Evolutionary conservation across 2,888 invertebrate genomes (phyloP).

Genomic region (Stegophylla sp.): DNA sequence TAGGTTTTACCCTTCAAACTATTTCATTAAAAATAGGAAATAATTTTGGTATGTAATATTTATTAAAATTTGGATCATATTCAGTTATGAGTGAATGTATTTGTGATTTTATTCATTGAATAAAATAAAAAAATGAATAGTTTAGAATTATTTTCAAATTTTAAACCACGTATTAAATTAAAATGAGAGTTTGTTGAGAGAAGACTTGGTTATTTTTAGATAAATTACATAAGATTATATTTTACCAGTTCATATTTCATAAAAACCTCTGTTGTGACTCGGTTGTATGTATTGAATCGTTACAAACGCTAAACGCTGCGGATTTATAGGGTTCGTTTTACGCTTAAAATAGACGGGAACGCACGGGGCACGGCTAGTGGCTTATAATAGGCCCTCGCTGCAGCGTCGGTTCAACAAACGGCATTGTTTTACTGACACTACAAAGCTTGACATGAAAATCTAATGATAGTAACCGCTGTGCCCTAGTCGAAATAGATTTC

Average conservation of each 20-base stretch:
- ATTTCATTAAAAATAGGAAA: too few relatives aligned
- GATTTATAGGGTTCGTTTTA: slow-evolving; percentile 45
- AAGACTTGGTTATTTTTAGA: slow-evolving; percentile 23
- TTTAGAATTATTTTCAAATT: too few relatives aligned
- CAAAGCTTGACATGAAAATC: neutral
- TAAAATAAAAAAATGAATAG: too few relatives aligned
- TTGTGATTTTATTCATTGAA: neutral
- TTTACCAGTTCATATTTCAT: slow-evolving; percentile 56
- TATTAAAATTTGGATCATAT: too few relatives aligned
- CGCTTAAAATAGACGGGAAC: slow-evolving; percentile 47
- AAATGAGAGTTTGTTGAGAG: neutral
- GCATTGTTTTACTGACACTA: slow-evolving; percentile 36
- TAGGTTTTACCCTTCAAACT: too few relatives aligned
- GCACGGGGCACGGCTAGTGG: slow-evolving; percentile 19
- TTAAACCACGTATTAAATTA: neutral
- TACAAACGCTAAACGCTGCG: slow-evolving; percentile 25
- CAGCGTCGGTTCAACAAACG: slow-evolving; percentile 32
- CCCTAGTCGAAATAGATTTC: neutral
- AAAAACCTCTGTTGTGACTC: neutral
- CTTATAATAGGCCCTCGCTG: slow-evolving; percentile 27
- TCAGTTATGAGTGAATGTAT: too few relatives aligned
- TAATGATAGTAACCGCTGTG: neutral
- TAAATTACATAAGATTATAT: slow-evolving; percentile 21
- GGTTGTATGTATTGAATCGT: slow-evolving; percentile 19
- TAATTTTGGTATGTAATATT: too few relatives aligned